phyloP scores from a whole-genome alignment of 64 coral and sea anemone genomes.

The Dendrophyllia cribrosa region DNA sequence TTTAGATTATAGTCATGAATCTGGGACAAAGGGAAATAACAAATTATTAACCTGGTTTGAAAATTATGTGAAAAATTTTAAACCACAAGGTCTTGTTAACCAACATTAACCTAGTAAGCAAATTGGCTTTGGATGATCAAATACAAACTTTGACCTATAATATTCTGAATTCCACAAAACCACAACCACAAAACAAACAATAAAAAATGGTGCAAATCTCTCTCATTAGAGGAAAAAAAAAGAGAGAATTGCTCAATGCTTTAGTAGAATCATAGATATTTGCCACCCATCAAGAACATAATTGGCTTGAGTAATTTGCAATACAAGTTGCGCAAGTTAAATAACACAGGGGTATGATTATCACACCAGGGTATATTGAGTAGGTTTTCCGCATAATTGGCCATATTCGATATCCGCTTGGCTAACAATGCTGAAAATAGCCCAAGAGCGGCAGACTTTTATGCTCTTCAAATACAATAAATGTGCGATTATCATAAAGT shows the following conservation, averaged over 20 bases:
- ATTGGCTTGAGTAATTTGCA: not conserved
- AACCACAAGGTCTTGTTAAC: too few species aligned
- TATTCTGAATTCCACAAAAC: too few species aligned
- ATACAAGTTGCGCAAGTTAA: not conserved
- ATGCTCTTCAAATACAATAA: not conserved
- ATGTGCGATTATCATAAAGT: not conserved
- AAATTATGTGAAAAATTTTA: too few species aligned
- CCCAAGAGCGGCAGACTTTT: too few species aligned
- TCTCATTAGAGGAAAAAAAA: not conserved
- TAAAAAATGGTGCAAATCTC: not conserved
- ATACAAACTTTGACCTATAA: too few species aligned
- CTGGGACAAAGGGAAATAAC: too few species aligned
- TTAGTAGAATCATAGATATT: not conserved
- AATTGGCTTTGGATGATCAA: too few species aligned
- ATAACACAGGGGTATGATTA: not conserved
- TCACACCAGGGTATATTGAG: constrained; percentile 9
- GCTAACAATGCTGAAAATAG: not conserved
- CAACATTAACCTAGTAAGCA: too few species aligned
- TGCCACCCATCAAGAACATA: not conserved
- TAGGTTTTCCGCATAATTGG: not conserved
- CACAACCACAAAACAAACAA: too few species aligned
- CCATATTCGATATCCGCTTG: not conserved
- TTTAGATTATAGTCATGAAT: too few species aligned
- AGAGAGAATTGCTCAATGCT: not conserved
- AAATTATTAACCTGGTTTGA: too few species aligned